phyloP scores from a whole-genome alignment of 1,140 invertebrate genomes.

The Sarcophaga bullata region DNA sequence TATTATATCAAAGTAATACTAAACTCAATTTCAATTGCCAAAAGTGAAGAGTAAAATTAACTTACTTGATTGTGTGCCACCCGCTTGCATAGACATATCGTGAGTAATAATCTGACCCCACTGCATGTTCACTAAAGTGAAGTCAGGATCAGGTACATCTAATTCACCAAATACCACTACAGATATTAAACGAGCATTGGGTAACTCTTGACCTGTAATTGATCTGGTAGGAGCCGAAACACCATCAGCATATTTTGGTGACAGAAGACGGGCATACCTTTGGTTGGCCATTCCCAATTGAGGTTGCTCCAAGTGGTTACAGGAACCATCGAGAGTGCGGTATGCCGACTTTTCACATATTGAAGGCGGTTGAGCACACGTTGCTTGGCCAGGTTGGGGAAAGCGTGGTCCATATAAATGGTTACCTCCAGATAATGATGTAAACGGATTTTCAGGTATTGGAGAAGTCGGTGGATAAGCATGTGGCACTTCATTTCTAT shows the following conservation, averaged over 20 bases:
- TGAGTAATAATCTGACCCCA: conserved; percentile 90
- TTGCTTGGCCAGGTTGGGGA: conserved; percentile 51
- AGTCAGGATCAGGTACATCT: conserved; percentile 75
- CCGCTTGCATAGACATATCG: conserved; percentile 82
- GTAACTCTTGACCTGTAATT: conserved; percentile 72
- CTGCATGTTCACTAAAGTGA: conserved; percentile 83
- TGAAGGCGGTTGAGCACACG: conserved; percentile 65
- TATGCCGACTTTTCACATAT: conserved; percentile 71
- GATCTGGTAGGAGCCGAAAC: conserved; percentile 74
- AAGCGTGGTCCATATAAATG: conserved; percentile 52
- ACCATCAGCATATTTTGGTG: conserved; percentile 83
- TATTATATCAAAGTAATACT: not conserved
- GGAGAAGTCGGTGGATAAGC: conserved; percentile 49
- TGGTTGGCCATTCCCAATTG: conserved; percentile 79
- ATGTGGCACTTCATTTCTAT: conserved; percentile 52
- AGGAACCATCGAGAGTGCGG: conserved; percentile 83
- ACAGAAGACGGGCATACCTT: conserved; percentile 79
- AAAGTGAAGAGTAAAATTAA: conserved; percentile 49
- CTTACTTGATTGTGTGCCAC: conserved; percentile 79
- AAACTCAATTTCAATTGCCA: not conserved
- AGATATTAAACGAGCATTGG: conserved; percentile 77
- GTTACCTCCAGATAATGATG: conserved; percentile 19
- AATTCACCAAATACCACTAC: conserved; percentile 74
- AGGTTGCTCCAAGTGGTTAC: conserved; percentile 82
- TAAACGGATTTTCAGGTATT: conserved; percentile 53